Conservation (phyloP, 2,888 invertebrate species). For the Harpagoxenus sublaevis region DNA sequence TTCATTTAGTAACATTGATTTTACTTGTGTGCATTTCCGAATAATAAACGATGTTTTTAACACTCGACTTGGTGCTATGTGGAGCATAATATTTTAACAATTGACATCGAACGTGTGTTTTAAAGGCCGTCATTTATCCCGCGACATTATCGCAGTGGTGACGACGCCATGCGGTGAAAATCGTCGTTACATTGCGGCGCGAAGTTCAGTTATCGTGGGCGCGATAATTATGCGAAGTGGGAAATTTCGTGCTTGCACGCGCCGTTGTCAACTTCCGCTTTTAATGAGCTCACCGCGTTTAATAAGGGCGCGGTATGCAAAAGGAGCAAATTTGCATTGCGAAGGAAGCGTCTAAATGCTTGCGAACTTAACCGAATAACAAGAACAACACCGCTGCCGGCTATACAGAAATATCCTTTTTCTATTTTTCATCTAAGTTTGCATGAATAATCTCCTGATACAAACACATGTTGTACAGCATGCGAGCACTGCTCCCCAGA, state of each 20-base stretch:
- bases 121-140: not conserved
- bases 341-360: constrained; percentile 26
- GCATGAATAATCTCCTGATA: constrained; percentile 57
- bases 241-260: constrained; percentile 32
- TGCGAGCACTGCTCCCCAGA: constrained; percentile 58
- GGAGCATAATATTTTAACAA: constrained; percentile 7
- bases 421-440: constrained; percentile 35
- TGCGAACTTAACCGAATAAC: constrained; percentile 37
- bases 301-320: constrained; percentile 38
- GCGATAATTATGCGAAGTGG: constrained; percentile 41
- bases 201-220: constrained; percentile 23
- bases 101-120: not conserved
- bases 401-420: constrained; percentile 5
- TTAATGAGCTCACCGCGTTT: constrained; percentile 49
- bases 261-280: constrained; percentile 41
- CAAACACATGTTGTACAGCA: constrained; percentile 56
- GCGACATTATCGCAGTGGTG: not conserved
- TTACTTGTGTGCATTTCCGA: not conserved
- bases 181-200: constrained; percentile 20
- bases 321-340: constrained; percentile 25
- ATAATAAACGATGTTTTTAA: not conserved
- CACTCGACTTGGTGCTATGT: not conserved
- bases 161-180: constrained; percentile 12
- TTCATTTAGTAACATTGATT: constrained; percentile 9
- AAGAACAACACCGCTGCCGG: not conserved